Conservation (phyloP, 2,888 invertebrate genomes). For the Nomada goodeniana region DNA sequence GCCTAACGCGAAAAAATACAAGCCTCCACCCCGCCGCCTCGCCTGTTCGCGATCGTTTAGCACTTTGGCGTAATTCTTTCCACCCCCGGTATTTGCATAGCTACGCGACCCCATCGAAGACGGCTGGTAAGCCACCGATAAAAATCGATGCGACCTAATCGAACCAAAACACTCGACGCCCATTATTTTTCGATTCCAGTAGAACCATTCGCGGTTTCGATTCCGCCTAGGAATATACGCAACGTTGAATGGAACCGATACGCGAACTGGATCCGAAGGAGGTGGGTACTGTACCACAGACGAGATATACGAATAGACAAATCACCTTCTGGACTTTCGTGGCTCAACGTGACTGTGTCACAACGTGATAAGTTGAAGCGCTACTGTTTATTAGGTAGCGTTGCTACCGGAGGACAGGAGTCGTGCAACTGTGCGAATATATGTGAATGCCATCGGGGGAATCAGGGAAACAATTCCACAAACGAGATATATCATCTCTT, state of each 20-base stretch:
- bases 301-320: no score
- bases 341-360: no score
- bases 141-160: slow-evolving; percentile 80
- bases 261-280: neutral
- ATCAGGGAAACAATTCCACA: no score
- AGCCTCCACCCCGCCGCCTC: slow-evolving; percentile 58
- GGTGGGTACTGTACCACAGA: neutral
- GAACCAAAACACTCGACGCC: slow-evolving; percentile 80
- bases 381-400: no score
- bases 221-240: neutral
- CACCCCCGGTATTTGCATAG: slow-evolving; percentile 80
- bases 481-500: no score
- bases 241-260: no score
- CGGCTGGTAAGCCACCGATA: slow-evolving; percentile 58
- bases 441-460: no score
- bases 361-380: no score
- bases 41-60: slow-evolving; percentile 82
- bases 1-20: slow-evolving; percentile 63
- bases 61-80: slow-evolving; percentile 83
- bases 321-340: no score
- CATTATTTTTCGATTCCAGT: slow-evolving; percentile 72
- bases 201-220: slow-evolving; percentile 14
- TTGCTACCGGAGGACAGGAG: no score
- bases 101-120: slow-evolving; percentile 66
- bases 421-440: no score